Evolutionary conservation across 1,140 invertebrate species (phyloP), one percentile per base, ranked within the genome.

Genomic region (Drosophila setifemur): DNA sequence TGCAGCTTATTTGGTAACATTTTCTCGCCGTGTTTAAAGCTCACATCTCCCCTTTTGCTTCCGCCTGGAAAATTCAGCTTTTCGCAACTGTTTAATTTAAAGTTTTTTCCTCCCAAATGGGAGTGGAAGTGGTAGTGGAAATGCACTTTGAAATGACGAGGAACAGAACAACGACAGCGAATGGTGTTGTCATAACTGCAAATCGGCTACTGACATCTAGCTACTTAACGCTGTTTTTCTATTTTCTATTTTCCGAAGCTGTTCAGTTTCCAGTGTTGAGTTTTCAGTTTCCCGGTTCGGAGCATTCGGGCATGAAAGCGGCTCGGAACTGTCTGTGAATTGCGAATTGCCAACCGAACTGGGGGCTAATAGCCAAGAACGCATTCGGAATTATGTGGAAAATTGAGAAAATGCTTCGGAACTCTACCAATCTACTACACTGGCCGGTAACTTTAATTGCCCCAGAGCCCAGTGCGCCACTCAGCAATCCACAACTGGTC

Each of bases 361-460:
- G 52, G 40, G 28, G 26, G 23, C 48, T 52, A 61, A 63, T 64
- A 40, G 45, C 39, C 39, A 63, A 23, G 54, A 40, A 28, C 18
- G 19, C 69, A 31, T 19, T 52, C 28, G 48, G 49, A 63, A 71
- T 73, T 60, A 66, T 70, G 49, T 70, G 67, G 45, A 68, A 74
- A 61, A 74, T 70, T 54, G 55, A 64, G 33, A 55, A 74, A 76
- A 70, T 37, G 60, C 43, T 52, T 39, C 66, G 5, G 12, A 18
- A 23, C 21, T 23, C 2, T 3, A 23, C 21, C 31, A 37, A 67
- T 61, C 53, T 54, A 52, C 33, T 45, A 31, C 50, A 12, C 23
- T 16, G 29, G 16, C 11, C 21, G 45, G 67, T 33, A 67, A 86
- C 74, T 86, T 86, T 85, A 86, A 85, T 85, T 85, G 81, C 66